Evolutionary conservation across 2,888 invertebrate genomes (phyloP).

Genomic region (Pomacea canaliculata): DNA sequence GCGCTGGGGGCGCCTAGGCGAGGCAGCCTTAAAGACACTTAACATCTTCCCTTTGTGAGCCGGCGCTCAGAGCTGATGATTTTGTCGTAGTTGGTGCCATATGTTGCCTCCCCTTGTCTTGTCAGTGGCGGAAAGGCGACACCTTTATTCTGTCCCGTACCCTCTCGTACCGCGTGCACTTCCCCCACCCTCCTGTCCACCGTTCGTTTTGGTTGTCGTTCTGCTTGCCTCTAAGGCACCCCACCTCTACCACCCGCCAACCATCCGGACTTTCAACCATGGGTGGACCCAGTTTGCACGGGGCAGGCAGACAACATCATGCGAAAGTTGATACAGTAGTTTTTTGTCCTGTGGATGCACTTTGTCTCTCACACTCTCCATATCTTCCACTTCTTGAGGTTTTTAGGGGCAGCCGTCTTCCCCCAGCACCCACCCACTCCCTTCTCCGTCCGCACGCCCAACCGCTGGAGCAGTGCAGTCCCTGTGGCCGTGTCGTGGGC

Average conservation of each 20-base stretch:
- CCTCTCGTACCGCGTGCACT: no score
- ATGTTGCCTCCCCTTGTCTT: slow-evolving; percentile 8
- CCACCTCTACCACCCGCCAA: no score
- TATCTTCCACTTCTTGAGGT: no score
- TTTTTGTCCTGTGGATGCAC: not conserved
- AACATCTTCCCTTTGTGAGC: slow-evolving; percentile 1
- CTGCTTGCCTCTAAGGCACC: not conserved
- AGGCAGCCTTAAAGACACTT: slow-evolving; percentile 1
- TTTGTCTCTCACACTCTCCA: no score
- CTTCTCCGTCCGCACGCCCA: not conserved
- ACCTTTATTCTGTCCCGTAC: no score
- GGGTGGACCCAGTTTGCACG: no score
- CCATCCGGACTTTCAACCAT: no score
- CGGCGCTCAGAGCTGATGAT: slow-evolving; percentile 1
- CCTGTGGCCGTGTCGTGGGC: no score
- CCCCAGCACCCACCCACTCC: not conserved
- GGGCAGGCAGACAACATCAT: no score
- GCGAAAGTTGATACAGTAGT: slow-evolving; percentile 2
- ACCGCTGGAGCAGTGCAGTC: not conserved
- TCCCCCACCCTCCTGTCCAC: not conserved
- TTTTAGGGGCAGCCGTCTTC: no score
- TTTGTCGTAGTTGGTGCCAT: slow-evolving; percentile 1
- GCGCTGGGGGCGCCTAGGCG: not conserved
- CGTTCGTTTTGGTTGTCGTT: not conserved
- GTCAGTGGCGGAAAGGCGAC: not conserved